A percentile compares a stretch with the other conserved stretches of the same genome.
Evolutionary conservation across 2,113 vertebrate species (phyloP).

Genomic region (Melanocharis versteri): DNA sequence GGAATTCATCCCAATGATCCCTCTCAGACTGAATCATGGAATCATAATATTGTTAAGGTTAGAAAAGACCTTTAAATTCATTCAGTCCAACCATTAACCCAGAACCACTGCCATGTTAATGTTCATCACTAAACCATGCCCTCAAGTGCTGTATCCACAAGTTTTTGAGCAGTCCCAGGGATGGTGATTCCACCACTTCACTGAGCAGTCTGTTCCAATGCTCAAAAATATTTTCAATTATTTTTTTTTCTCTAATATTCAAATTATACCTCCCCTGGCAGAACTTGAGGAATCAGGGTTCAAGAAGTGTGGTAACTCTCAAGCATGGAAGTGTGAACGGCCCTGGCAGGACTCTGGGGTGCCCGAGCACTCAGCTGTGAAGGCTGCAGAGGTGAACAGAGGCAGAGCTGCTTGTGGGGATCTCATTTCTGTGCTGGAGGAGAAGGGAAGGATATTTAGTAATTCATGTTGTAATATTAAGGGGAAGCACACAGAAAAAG

Average conservation of each 20-base stretch:
- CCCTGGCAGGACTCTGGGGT: neutral
- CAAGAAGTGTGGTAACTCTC: neutral
- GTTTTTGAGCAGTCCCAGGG: neutral
- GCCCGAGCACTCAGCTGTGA: neutral
- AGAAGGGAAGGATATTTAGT: neutral
- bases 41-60: accelerated
- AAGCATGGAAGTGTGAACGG: neutral
- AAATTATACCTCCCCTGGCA: neutral
- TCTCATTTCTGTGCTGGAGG: neutral
- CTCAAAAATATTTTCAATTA: neutral
- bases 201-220: neutral
- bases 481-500: neutral
- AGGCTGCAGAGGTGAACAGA: neutral
- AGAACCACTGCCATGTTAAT: neutral
- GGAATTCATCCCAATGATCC: neutral
- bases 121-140: accelerated
- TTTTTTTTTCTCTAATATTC: neutral
- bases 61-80: neutral
- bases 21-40: neutral
- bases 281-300: neutral
- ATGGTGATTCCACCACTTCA: neutral
- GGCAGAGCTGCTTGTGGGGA: neutral
- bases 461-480: neutral
- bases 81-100: neutral
- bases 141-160: neutral